Conservation (phyloP, 1,140 invertebrate species). For the Antheraea mylitta region DNA sequence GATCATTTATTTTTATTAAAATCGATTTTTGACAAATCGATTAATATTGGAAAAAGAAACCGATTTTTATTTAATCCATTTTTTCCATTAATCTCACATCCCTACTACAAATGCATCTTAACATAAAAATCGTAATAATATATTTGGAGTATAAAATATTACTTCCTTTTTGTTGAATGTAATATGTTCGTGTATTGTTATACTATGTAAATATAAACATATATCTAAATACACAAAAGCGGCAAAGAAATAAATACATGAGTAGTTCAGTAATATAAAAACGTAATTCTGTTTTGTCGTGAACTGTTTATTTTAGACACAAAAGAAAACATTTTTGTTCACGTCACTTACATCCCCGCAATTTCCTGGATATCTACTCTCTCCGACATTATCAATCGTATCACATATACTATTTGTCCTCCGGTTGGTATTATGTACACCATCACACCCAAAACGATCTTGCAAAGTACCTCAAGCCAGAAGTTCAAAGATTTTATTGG, state of each 20-base stretch:
- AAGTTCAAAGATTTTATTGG: slow-evolving; percentile 22
- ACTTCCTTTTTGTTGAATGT: too few species aligned
- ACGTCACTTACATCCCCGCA: slow-evolving; percentile 32
- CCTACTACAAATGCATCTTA: too few species aligned
- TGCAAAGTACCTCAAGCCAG: slow-evolving; percentile 24
- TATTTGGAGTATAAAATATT: too few species aligned
- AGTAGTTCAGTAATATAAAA: neutral
- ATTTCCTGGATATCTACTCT: slow-evolving; percentile 32
- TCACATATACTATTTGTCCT: slow-evolving; percentile 27
- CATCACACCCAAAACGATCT: slow-evolving; percentile 19
- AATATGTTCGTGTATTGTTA: too few species aligned
- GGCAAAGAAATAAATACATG: neutral
- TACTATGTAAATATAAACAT: too few species aligned
- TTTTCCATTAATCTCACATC: too few species aligned
- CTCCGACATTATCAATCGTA: slow-evolving; percentile 23
- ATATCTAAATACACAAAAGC: neutral
- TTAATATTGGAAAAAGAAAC: too few species aligned
- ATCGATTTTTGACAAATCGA: too few species aligned
- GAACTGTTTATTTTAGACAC: slow-evolving; percentile 1
- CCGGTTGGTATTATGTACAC: slow-evolving; percentile 28
- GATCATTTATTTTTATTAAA: too few species aligned
- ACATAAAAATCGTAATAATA: too few species aligned
- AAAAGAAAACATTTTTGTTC: slow-evolving; percentile 14
- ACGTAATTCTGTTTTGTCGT: neutral
- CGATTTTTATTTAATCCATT: too few species aligned